Percentiles rank a stretch among this genome's conserved stretches.
phyloP scores from a whole-genome alignment of 2,888 invertebrate species.

The Melanophora roralis region DNA sequence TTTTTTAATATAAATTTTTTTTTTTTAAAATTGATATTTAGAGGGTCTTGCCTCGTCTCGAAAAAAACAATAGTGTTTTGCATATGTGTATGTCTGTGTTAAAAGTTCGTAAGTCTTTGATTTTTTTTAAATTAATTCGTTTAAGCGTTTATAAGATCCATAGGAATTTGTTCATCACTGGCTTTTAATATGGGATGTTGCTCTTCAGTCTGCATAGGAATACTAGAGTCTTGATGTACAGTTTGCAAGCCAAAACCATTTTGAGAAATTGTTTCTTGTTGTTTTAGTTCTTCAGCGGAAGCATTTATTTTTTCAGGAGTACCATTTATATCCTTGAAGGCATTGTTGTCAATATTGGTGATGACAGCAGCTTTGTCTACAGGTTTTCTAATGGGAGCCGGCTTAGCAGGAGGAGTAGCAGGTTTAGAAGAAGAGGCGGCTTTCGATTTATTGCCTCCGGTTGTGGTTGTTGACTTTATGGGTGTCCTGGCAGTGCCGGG shows the following conservation, averaged over 20 bases:
- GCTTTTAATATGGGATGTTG: conserved; percentile 16
- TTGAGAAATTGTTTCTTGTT: not conserved
- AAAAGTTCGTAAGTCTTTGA: conserved; percentile 48
- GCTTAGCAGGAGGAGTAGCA: conserved; percentile 64
- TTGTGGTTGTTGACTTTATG: conserved; percentile 46
- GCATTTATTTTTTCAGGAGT: not conserved
- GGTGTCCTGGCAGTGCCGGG: conserved; percentile 48
- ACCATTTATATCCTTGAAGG: conserved; percentile 32
- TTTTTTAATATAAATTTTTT: conserved; percentile 18
- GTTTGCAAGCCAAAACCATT: conserved; percentile 39
- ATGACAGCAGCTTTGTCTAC: conserved; percentile 42
- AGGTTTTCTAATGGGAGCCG: conserved; percentile 65
- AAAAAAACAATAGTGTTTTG: no score
- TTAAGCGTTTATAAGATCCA: conserved; percentile 57
- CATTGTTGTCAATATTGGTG: conserved; percentile 57
- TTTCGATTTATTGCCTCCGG: conserved; percentile 53
- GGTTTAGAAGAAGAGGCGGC: conserved; percentile 65
- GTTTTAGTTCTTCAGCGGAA: conserved; percentile 8
- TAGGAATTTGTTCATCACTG: conserved; percentile 33
- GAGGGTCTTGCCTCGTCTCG: conserved; percentile 31
- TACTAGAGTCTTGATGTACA: conserved; percentile 29
- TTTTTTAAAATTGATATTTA: conserved; percentile 36
- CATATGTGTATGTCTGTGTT: conserved; percentile 31
- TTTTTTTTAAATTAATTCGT: conserved; percentile 27
- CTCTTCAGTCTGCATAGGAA: conserved; percentile 42